Conservation (phyloP, 2,888 invertebrate species). For the Nomada ferruginata region DNA sequence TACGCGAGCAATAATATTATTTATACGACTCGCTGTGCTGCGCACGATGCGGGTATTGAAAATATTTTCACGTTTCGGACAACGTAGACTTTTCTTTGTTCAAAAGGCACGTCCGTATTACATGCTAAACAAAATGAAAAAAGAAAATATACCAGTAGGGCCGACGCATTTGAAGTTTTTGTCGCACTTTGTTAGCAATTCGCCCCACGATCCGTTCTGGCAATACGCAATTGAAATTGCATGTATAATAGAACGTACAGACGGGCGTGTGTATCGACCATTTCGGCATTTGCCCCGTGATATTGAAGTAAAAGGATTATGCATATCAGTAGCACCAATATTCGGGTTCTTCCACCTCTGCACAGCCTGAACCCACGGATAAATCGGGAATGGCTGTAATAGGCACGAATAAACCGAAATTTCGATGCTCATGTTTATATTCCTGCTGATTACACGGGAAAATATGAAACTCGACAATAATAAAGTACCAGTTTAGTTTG, state of each 20-base stretch:
- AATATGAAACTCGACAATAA: neutral
- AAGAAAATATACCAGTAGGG: neutral
- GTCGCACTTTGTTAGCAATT: neutral
- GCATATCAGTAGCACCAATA: constrained; percentile 35
- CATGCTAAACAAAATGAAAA: neutral
- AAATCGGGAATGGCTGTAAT: constrained; percentile 9
- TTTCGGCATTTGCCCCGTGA: constrained; percentile 13
- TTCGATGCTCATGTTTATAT: neutral
- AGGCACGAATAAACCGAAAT: constrained; percentile 16
- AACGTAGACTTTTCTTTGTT: neutral
- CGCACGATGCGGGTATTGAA: neutral
- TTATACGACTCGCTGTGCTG: neutral
- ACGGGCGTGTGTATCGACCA: constrained; percentile 21
- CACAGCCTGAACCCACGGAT: neutral
- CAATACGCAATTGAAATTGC: constrained; percentile 6
- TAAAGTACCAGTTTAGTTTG: neutral
- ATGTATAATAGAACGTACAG: constrained; percentile 7
- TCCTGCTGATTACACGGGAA: neutral
- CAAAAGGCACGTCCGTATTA: neutral
- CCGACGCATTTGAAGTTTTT: neutral
- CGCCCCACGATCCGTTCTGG: neutral
- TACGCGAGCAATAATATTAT: neutral
- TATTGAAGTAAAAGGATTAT: constrained; percentile 49
- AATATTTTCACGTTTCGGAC: neutral
- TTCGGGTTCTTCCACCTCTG: constrained; percentile 17